A percentile compares a stretch with the other conserved stretches of the same genome.
Conservation (phyloP, 1,140 invertebrate species). For the Diabrotica undecimpunctata region DNA sequence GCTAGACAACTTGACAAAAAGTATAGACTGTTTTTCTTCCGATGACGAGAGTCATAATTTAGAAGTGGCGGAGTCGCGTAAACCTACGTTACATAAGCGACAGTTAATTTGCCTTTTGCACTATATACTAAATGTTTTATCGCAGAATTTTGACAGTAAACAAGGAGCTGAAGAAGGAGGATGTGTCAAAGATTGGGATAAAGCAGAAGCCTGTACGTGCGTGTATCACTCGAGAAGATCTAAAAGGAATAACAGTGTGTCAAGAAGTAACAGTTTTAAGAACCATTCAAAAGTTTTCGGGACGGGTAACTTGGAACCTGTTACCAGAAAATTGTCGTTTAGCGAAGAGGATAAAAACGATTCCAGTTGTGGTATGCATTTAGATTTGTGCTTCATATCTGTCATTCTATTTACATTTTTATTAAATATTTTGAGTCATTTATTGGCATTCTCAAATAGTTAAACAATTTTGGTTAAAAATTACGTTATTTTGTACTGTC, state of each 20-base stretch:
- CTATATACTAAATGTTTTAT: conserved; percentile 29
- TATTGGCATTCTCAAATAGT: too few species aligned
- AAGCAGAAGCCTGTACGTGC: conserved; percentile 47
- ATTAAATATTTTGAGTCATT: too few species aligned
- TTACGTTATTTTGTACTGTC: too few species aligned
- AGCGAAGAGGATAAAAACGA: conserved; percentile 28
- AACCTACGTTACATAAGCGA: conserved; percentile 36
- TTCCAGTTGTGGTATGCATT: conserved; percentile 10
- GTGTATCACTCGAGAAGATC: conserved; percentile 43
- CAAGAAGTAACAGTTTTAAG: conserved; percentile 30
- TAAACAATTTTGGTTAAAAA: too few species aligned
- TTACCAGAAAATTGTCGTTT: conserved; percentile 34
- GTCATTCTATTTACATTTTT: too few species aligned
- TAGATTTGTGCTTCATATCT: too few species aligned
- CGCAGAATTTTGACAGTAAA: conserved; percentile 4
- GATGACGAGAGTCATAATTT: conserved; percentile 43
- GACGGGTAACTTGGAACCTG: conserved; percentile 20
- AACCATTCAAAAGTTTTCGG: conserved; percentile 18
- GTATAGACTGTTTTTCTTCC: conserved; percentile 49
- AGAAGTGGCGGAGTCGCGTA: conserved; percentile 22
- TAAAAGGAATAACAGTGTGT: conserved; percentile 33
- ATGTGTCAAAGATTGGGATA: conserved; percentile 50
- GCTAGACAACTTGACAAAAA: conserved; percentile 37
- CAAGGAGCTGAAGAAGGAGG: not conserved
- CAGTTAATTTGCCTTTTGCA: conserved; percentile 40